phyloP scores from a whole-genome alignment of 1,140 invertebrate species.

The Drosophila willistoni region DNA sequence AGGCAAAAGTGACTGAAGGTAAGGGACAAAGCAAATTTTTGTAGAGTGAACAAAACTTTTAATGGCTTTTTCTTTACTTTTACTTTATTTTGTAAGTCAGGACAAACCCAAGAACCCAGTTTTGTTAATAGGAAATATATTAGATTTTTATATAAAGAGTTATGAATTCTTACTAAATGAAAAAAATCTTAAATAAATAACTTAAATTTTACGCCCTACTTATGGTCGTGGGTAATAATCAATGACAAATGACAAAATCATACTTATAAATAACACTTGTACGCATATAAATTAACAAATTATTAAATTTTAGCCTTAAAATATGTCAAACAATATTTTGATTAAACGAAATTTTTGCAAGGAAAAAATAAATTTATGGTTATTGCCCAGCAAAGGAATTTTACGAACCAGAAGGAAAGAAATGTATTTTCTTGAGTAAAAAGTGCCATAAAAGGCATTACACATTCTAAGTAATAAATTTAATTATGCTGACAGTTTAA shows the following conservation, averaged over 20 bases:
- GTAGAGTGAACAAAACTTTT: constrained; percentile 35
- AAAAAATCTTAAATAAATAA: too few relatives aligned
- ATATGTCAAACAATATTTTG: not conserved
- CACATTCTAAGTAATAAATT: constrained; percentile 58
- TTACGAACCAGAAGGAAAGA: constrained; percentile 19
- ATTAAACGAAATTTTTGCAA: constrained; percentile 3
- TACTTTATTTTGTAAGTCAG: not conserved
- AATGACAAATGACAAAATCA: too few relatives aligned
- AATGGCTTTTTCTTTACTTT: constrained; percentile 44
- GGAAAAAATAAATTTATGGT: constrained; percentile 51
- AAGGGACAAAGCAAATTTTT: too few relatives aligned
- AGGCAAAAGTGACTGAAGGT: not conserved
- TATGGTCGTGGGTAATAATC: too few relatives aligned
- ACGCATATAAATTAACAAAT: constrained; percentile 3
- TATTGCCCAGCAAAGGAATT: constrained; percentile 50
- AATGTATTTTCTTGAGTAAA: not conserved
- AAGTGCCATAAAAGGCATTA: too few relatives aligned
- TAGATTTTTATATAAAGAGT: not conserved
- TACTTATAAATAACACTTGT: not conserved
- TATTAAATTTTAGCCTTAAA: not conserved
- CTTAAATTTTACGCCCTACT: too few relatives aligned
- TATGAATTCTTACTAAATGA: too few relatives aligned
- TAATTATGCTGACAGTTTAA: constrained; percentile 77
- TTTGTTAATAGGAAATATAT: not conserved
- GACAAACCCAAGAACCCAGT: constrained; percentile 3